phyloP scores from a whole-genome alignment of 2,888 invertebrate genomes.

The Acrocyrtus sp. region DNA sequence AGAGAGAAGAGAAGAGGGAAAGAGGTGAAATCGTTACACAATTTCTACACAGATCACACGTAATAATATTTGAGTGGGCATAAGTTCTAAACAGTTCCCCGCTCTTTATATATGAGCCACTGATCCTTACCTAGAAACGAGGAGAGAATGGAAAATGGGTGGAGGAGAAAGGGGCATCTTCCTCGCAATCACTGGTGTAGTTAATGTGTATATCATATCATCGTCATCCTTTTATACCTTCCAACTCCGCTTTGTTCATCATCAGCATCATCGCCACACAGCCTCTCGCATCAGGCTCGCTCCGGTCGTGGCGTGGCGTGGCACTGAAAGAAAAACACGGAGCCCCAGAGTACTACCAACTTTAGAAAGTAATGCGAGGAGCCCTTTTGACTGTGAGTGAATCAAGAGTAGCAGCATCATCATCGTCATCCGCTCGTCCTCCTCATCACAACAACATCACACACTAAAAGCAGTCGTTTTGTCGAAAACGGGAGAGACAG shows the following conservation, averaged over 20 bases:
- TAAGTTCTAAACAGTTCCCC: neutral
- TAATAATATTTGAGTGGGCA: neutral
- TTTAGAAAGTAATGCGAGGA: no score
- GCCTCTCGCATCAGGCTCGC: neutral
- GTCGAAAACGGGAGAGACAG: conserved; percentile 19
- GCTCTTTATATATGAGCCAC: neutral
- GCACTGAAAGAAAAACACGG: neutral
- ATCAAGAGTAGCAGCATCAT: conserved; percentile 14
- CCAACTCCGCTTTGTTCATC: neutral
- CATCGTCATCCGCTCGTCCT: neutral
- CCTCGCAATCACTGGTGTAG: conserved; percentile 39
- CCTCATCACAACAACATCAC: neutral
- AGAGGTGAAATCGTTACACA: no score
- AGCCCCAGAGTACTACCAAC: no score
- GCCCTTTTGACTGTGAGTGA: conserved; percentile 19
- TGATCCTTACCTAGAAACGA: neutral
- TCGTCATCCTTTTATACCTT: conserved; percentile 8
- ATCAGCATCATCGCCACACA: neutral
- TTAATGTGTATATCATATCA: conserved; percentile 50
- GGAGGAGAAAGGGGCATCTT: neutral
- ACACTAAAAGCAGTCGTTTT: no score
- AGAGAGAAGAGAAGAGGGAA: no score
- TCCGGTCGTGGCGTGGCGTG: no score
- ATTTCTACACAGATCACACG: neutral
- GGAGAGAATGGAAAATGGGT: neutral